Percentiles rank a stretch among this genome's conserved stretches.
These are phyloP conservation scores for Pachydiplax longipennis DNA, from an alignment of 2,888 invertebrate genomes.

Conservation along the genomic window DNA sequence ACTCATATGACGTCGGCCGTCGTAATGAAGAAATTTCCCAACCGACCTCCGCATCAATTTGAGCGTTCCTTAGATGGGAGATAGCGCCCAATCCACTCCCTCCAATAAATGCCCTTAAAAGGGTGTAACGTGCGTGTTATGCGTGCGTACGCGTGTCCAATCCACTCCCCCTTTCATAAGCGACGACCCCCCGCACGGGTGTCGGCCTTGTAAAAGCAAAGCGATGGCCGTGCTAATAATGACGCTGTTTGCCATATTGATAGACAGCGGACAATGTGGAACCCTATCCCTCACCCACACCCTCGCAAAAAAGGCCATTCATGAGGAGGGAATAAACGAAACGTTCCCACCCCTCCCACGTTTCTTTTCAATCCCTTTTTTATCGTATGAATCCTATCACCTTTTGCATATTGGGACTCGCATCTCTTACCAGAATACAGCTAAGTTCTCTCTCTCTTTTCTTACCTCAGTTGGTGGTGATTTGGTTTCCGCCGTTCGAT, in stretches of 20 bases:
- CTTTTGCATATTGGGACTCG: too few species aligned
- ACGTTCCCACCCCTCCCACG: background rate
- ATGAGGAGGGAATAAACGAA: too few species aligned
- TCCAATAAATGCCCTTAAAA: background rate
- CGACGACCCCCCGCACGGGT: background rate
- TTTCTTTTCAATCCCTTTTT: background rate
- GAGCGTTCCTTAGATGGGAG: too few species aligned
- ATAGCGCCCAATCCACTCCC: background rate
- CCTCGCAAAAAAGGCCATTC: too few species aligned
- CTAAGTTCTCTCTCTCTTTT: background rate
- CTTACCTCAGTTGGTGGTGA: background rate
- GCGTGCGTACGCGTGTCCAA: background rate
- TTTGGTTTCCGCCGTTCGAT: background rate
- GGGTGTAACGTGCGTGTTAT: background rate
- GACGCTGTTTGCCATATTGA: slow-evolving; percentile 16
- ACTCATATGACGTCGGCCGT: too few species aligned
- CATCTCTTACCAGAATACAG: background rate
- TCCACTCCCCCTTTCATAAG: background rate
- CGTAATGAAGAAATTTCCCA: too few species aligned
- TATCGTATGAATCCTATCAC: background rate
- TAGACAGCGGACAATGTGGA: background rate
- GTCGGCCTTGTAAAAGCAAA: background rate
- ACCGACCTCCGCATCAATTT: background rate
- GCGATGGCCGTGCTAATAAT: background rate
- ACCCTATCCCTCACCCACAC: background rate